These are phyloP conservation scores for Chelmon rostratus DNA, from an alignment of 2,797 vertebrate genomes.

Conservation along the genomic window DNA sequence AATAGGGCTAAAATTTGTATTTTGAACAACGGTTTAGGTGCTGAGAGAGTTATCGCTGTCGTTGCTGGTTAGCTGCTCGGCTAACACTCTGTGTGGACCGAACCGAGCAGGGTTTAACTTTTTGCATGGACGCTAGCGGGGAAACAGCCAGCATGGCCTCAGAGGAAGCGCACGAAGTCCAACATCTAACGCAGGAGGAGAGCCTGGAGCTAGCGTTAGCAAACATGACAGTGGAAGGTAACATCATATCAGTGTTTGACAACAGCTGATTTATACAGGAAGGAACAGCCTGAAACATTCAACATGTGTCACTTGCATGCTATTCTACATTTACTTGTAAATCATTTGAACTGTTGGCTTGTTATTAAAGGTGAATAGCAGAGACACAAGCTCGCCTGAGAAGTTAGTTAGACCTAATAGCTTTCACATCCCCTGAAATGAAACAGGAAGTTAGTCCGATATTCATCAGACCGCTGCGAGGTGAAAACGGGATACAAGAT, in stretches of 20 bases:
- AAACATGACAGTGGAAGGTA: slow-evolving; percentile 44
- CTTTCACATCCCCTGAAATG: background rate
- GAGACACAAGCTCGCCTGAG: too few species aligned
- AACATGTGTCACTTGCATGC: background rate
- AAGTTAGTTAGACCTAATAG: background rate
- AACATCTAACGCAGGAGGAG: accelerated
- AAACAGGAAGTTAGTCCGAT: background rate
- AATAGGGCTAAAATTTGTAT: accelerated
- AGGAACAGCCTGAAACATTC: background rate
- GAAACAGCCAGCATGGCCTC: background rate
- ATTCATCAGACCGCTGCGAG: background rate
- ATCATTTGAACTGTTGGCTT: background rate
- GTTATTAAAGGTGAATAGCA: too few species aligned
- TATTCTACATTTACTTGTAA: background rate
- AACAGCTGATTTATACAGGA: background rate
- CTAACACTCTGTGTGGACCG: background rate
- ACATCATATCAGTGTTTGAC: background rate
- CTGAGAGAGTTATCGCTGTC: accelerated
- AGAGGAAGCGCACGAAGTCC: background rate
- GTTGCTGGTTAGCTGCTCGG: accelerated
- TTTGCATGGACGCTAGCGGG: slow-evolving; percentile 52
- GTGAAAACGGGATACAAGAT: background rate
- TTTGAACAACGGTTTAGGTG: accelerated
- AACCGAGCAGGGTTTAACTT: too few species aligned
- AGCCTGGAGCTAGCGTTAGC: slow-evolving; percentile 19